phyloP scores from a whole-genome alignment of 1,140 invertebrate species.

The Acromyrmex echinatior region DNA sequence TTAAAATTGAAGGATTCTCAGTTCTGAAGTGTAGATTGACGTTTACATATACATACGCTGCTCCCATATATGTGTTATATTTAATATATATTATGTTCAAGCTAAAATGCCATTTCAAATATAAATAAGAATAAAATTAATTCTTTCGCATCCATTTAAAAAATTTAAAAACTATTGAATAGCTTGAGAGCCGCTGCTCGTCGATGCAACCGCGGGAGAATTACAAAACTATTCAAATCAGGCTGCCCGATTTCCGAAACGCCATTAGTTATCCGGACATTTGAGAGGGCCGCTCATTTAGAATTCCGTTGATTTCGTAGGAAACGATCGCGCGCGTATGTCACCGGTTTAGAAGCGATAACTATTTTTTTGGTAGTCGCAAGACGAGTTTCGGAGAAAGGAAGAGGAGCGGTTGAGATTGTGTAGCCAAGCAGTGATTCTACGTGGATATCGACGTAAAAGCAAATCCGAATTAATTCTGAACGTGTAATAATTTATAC shows the following conservation, averaged over 20 bases:
- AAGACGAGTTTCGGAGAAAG: slow-evolving; percentile 46
- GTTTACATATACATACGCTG: too few species aligned
- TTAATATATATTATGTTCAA: neutral
- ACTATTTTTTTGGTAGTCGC: slow-evolving; percentile 53
- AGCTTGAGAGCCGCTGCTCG: slow-evolving; percentile 57
- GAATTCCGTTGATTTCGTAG: slow-evolving; percentile 75
- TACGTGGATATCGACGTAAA: slow-evolving; percentile 24
- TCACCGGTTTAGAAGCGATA: slow-evolving; percentile 39
- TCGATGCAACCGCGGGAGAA: slow-evolving; percentile 58
- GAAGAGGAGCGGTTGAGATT: slow-evolving; percentile 23
- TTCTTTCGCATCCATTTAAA: neutral
- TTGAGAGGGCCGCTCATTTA: slow-evolving; percentile 67
- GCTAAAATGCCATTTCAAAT: neutral
- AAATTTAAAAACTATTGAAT: neutral
- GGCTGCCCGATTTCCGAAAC: slow-evolving; percentile 66
- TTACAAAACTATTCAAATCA: slow-evolving; percentile 75
- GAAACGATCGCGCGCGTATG: slow-evolving; percentile 57
- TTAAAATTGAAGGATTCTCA: slow-evolving; percentile 12
- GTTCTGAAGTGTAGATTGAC: neutral
- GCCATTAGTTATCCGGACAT: slow-evolving; percentile 72
- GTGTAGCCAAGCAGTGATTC: slow-evolving; percentile 7
- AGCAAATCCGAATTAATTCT: slow-evolving; percentile 40
- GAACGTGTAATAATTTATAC: slow-evolving; percentile 13
- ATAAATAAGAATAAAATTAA: slow-evolving; percentile 32
- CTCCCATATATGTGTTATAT: neutral